Evolutionary conservation across 2,113 vertebrate genomes (phyloP).

Genomic region (Tetrao urogallus): DNA sequence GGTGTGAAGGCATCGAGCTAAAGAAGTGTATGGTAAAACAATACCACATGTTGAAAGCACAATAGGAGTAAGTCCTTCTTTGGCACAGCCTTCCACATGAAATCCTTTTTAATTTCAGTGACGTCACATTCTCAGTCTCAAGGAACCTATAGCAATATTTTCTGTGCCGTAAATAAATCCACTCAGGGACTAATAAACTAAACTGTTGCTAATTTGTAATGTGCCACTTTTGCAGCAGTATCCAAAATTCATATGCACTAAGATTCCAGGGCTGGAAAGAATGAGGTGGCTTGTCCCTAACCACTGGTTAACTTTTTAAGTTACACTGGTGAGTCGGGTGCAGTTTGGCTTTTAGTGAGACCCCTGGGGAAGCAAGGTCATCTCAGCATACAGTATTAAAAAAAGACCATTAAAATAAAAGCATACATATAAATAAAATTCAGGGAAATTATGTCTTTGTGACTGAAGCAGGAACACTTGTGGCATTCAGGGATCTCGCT

Average conservation of each 20-base stretch:
- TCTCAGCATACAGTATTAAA: constrained; percentile 40
- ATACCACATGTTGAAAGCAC: constrained; percentile 62
- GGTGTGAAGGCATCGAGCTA: constrained; percentile 52
- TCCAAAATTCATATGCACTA: constrained; percentile 69
- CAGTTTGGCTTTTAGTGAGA: constrained; percentile 69
- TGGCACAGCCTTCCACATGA: constrained; percentile 50
- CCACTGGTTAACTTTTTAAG: constrained; percentile 68
- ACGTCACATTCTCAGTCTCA: constrained; percentile 50
- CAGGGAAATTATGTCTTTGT: constrained; percentile 58
- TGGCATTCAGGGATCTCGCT: constrained; percentile 19
- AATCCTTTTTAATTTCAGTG: constrained; percentile 68
- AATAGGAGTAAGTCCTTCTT: constrained; percentile 48
- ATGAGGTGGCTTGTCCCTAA: constrained; percentile 74
- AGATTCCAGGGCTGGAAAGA: constrained; percentile 73
- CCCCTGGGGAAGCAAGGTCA: constrained; percentile 41
- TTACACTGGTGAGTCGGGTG: constrained; percentile 63
- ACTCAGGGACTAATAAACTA: constrained; percentile 70
- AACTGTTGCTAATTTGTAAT: constrained; percentile 75
- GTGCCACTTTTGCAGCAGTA: constrained; percentile 71
- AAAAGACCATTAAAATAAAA: constrained; percentile 59
- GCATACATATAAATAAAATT: constrained; percentile 48
- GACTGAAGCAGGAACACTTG: constrained; percentile 41
- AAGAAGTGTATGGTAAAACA: constrained; percentile 52
- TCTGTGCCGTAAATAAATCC: constrained; percentile 71
- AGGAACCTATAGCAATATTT: constrained; percentile 71